These are phyloP conservation scores for Calcarius lapponicus DNA, from an alignment of 2,797 vertebrate genomes.

Conservation along the genomic window DNA sequence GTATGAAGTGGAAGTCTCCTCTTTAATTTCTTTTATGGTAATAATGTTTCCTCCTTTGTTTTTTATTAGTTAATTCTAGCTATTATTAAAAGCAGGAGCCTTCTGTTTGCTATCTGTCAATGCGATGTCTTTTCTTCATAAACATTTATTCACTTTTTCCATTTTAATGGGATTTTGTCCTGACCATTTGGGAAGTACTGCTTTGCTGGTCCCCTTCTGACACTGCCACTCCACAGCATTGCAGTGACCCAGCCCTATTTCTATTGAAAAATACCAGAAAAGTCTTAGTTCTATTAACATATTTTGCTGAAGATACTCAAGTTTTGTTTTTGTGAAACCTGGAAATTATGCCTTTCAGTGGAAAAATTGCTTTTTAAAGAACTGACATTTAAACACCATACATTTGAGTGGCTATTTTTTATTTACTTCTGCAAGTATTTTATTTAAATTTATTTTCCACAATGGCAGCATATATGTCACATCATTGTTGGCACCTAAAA, in stretches of 20 bases:
- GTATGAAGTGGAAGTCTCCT: background rate
- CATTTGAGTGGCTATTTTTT: background rate
- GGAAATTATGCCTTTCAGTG: background rate
- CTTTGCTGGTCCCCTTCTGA: background rate
- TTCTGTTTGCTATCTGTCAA: background rate
- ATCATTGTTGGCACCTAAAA: background rate
- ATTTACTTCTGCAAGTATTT: background rate
- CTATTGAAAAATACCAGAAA: background rate
- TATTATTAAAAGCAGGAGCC: background rate
- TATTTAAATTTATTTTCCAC: background rate
- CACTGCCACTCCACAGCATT: background rate
- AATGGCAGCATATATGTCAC: background rate
- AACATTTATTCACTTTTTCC: background rate
- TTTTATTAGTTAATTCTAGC: background rate
- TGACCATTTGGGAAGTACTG: background rate
- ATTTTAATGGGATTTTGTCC: background rate
- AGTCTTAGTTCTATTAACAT: background rate
- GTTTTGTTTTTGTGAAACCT: background rate
- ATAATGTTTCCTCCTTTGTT: background rate
- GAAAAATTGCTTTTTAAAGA: background rate
- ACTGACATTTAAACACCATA: background rate
- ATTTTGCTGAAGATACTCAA: background rate
- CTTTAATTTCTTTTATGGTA: background rate
- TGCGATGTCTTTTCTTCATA: background rate
- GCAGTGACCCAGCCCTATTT: background rate